Percentiles rank a stretch among this genome's conserved stretches.
These are phyloP conservation scores for Rhagoletis zephyria DNA, from an alignment of 1,140 invertebrate species.

Conservation along the genomic window DNA sequence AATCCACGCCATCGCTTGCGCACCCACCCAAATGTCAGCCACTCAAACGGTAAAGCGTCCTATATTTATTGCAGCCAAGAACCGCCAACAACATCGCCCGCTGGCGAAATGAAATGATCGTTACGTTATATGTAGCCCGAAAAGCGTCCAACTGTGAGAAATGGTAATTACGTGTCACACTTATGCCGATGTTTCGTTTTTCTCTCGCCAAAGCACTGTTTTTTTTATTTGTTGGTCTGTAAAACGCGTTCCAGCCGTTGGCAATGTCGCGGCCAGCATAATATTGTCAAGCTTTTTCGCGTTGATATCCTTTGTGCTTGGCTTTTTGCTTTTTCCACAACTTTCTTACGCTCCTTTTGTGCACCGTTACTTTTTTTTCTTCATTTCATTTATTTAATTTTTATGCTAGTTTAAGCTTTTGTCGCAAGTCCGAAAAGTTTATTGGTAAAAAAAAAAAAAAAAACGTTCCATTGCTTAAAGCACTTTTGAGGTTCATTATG, in stretches of 20 bases:
- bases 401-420: conserved; percentile 30
- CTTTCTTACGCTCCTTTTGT: not conserved
- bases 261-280: conserved; percentile 37
- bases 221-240: not conserved
- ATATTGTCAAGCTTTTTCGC: not conserved
- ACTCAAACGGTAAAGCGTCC: not conserved
- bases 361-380: not conserved
- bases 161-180: conserved; percentile 56
- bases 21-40: conserved; percentile 11
- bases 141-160: conserved; percentile 53
- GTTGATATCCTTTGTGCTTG: conserved; percentile 2
- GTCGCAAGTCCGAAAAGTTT: not conserved
- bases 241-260: conserved; percentile 12
- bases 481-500: not conserved
- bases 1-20: conserved; percentile 24
- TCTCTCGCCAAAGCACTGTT: not conserved
- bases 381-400: not conserved
- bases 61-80: not conserved
- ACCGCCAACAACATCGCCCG: not conserved
- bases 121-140: not conserved
- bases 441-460: too few species aligned
- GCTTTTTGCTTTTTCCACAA: not conserved
- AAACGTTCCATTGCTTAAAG: not conserved
- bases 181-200: conserved; percentile 25
- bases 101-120: not conserved